phyloP scores from a whole-genome alignment of 2,888 invertebrate genomes.

The Anoplius nigerrimus region DNA sequence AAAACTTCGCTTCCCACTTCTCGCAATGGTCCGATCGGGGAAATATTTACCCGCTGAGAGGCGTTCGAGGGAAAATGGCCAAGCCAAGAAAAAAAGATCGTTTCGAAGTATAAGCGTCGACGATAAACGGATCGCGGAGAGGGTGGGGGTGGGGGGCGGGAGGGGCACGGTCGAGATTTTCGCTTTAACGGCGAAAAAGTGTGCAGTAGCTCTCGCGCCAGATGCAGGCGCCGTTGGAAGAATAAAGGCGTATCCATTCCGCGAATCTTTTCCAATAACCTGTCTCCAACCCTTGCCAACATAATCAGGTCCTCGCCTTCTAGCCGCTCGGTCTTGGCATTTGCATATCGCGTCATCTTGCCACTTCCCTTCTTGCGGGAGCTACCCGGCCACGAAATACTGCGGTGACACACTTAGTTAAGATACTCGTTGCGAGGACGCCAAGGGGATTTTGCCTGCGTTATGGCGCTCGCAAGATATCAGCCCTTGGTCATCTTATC shows the following conservation, averaged over 20 bases:
- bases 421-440: constrained; percentile 19
- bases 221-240: too few species aligned
- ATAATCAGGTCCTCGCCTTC: constrained; percentile 44
- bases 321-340: constrained; percentile 32
- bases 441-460: constrained; percentile 13
- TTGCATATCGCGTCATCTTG: constrained; percentile 54
- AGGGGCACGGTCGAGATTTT: too few species aligned
- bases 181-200: too few species aligned
- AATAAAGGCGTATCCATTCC: constrained; percentile 11
- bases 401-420: constrained; percentile 25
- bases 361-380: constrained; percentile 20
- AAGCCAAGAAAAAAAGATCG: neutral
- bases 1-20: too few species aligned
- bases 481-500: constrained; percentile 3
- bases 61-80: neutral
- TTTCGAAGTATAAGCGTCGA: neutral
- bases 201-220: too few species aligned
- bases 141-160: too few species aligned
- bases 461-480: constrained; percentile 11
- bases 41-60: neutral
- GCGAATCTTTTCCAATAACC: constrained; percentile 40
- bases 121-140: too few species aligned
- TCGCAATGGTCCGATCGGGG: too few species aligned
- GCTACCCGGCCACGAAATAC: constrained; percentile 21
- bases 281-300: constrained; percentile 37